These are phyloP conservation scores for Ganaspis brasiliensis DNA, from an alignment of 2,888 invertebrate species.

Conservation along the genomic window DNA sequence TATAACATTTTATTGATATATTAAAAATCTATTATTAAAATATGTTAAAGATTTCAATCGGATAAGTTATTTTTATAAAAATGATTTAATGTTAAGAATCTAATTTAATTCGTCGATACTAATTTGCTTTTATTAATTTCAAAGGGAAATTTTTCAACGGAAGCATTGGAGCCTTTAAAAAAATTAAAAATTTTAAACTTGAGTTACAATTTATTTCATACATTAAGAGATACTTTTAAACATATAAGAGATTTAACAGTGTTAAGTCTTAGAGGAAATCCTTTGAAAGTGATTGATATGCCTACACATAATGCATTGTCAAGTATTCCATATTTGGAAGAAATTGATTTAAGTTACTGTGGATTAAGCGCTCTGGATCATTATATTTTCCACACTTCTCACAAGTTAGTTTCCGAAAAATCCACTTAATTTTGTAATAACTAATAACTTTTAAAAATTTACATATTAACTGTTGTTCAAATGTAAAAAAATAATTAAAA, in stretches of 20 bases:
- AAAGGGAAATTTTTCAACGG: constrained; percentile 84
- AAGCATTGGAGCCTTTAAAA: constrained; percentile 84
- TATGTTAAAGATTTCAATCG: too few species aligned
- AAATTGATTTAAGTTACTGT: constrained; percentile 88
- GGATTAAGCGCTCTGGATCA: constrained; percentile 84
- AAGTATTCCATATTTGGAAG: constrained; percentile 85
- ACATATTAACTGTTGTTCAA: too few species aligned
- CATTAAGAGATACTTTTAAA: constrained; percentile 88
- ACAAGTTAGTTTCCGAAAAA: constrained; percentile 57
- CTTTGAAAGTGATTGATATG: constrained; percentile 85
- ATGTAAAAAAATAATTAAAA: too few species aligned
- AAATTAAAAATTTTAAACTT: constrained; percentile 85
- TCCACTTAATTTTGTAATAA: constrained; percentile 42
- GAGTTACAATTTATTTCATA: constrained; percentile 87
- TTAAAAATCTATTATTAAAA: too few species aligned
- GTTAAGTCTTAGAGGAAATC: constrained; percentile 89
- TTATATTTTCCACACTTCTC: constrained; percentile 86
- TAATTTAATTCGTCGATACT: too few species aligned
- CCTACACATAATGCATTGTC: constrained; percentile 85
- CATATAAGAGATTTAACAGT: constrained; percentile 86
- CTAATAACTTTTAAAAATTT: too few species aligned
- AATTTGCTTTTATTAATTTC: background rate
- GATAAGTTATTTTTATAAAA: too few species aligned
- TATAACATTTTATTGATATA: too few species aligned
- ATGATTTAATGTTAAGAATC: too few species aligned